Conservation (phyloP, 1,140 invertebrate species). For the Rhagoletis pomonella region DNA sequence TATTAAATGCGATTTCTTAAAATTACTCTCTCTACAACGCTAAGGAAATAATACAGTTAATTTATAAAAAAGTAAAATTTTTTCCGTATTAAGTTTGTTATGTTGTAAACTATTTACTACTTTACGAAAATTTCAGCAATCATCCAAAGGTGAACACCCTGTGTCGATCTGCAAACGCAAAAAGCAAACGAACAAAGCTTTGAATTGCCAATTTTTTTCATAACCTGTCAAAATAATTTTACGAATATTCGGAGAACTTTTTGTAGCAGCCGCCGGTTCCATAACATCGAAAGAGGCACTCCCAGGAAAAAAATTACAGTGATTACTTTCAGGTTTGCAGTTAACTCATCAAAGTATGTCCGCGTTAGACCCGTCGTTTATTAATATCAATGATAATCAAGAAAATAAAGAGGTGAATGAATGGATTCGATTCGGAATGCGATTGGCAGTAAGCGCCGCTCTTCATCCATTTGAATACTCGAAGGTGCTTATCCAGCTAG, state of each 20-base stretch:
- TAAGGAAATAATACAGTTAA: too few relatives aligned
- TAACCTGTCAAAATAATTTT: conserved; percentile 11
- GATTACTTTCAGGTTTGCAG: not conserved
- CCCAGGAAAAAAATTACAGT: not conserved
- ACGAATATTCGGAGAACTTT: not conserved
- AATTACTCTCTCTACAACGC: too few relatives aligned
- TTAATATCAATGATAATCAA: conserved; percentile 48
- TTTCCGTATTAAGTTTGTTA: too few relatives aligned
- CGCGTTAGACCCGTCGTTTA: not conserved
- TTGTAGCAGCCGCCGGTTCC: conserved; percentile 17
- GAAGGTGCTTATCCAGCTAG: conserved; percentile 89
- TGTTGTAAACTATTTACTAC: too few relatives aligned
- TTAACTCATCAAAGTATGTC: not conserved
- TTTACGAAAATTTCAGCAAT: too few relatives aligned
- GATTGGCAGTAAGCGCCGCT: conserved; percentile 68
- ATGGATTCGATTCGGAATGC: conserved; percentile 70
- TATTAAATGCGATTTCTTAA: too few relatives aligned
- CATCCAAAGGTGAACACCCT: too few relatives aligned
- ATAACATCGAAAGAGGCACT: conserved; percentile 17
- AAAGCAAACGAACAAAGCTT: not conserved
- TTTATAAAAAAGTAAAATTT: too few relatives aligned
- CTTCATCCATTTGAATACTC: conserved; percentile 87
- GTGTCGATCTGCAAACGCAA: not conserved
- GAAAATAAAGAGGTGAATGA: conserved; percentile 67
- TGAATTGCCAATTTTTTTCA: not conserved